Evolutionary conservation across 2,888 invertebrate genomes (phyloP), one percentile per base, ranked within the genome.

Genomic region (Xestia xanthographa): DNA sequence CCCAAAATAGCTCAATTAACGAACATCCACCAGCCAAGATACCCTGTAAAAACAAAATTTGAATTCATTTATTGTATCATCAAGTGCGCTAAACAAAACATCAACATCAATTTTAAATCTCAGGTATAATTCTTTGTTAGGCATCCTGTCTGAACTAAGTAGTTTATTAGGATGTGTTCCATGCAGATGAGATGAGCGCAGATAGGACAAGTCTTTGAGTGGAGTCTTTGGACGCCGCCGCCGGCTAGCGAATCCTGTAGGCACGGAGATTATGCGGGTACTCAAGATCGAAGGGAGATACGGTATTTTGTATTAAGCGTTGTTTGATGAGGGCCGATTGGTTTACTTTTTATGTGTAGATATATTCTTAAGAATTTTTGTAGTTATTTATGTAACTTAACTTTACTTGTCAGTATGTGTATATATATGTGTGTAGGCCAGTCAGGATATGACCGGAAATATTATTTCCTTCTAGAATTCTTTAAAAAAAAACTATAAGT

Each of bases 151-250:
- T 72, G 65, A 68, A 50, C 53, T 73, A 85, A 73, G 63, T 77
- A 79, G 76, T 75, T 73, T 34, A 71, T 79, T 56, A 67, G n/a
- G 77, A 80, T 67, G 43, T 80, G 75, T 79, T 74, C 45, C 69
- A 83, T 87, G 86, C 63, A 83, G 86, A 87, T 87, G 72, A 73
- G 74, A 69, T 62, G 72, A 68, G 66, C 34, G 48, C 66, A 74
- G 83, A 79, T 76, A 72, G 66, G 66, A 41, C 66, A 22, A 14
- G 85, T 75, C 80, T 86, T 84, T 84, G 87, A 82, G 82, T 77
- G 73, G 82, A 82, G 82, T 43, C 84, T 71, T 75, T 22, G 72
- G 72, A 53, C 67, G 70, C 50, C 62, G 72, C 69, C 80, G 72
- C 67, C 60, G 29, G 60, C 80, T 79, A 82, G 79, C 76, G 72